These are phyloP conservation scores for Xylophagus ater DNA, from an alignment of 2,888 invertebrate species.

Conservation along the genomic window DNA sequence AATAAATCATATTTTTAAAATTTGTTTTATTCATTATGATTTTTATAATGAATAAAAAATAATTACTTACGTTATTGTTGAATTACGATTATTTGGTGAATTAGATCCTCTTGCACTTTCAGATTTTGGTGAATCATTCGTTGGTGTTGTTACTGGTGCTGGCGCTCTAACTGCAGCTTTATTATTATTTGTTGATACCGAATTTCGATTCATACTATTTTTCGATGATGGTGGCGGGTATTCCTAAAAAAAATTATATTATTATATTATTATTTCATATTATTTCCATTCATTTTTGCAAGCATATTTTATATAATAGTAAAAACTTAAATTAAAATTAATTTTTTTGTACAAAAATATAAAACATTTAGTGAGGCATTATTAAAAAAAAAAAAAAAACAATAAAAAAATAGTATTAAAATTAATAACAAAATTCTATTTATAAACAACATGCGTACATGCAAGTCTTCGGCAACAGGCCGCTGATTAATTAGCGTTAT, in stretches of 20 bases:
- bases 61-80: conserved; percentile 51
- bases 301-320: too few species aligned
- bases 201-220: conserved; percentile 41
- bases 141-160: conserved; percentile 36
- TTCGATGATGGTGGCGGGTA: conserved; percentile 43
- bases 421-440: too few species aligned
- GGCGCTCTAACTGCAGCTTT: conserved; percentile 33
- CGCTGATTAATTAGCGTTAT: conserved; percentile 93
- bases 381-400: conserved; percentile 26
- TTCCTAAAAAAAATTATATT: conserved; percentile 40
- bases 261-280: too few species aligned
- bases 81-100: conserved; percentile 44
- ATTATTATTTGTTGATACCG: conserved; percentile 40
- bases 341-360: neutral
- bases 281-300: too few species aligned
- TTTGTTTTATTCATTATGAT: neutral
- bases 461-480: conserved; percentile 89
- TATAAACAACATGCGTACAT: conserved; percentile 42
- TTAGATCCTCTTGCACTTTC: conserved; percentile 20
- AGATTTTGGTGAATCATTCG: conserved; percentile 37
- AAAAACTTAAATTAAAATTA: too few species aligned
- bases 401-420: conserved; percentile 26
- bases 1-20: neutral
- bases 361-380: conserved; percentile 23
- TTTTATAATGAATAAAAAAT: conserved; percentile 4